phyloP scores from a whole-genome alignment of 1,140 invertebrate genomes.

The Sycophila sp. region DNA sequence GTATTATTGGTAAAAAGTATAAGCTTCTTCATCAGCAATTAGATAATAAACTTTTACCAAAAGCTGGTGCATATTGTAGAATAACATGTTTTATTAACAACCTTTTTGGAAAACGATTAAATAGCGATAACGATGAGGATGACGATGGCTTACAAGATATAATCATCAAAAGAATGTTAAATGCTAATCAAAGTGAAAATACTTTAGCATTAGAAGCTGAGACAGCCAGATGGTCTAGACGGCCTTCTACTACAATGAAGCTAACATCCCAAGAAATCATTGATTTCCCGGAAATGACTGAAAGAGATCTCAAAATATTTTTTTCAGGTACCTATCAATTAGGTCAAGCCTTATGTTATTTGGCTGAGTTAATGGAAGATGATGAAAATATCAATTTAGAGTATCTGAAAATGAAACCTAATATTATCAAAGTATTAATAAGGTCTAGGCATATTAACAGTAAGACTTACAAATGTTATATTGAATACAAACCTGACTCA shows the following conservation, averaged over 20 bases:
- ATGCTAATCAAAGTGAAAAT: background rate
- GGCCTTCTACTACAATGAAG: background rate
- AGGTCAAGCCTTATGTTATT: slow-evolving; percentile 40
- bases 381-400: slow-evolving; percentile 33
- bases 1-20: slow-evolving; percentile 46
- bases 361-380: slow-evolving; percentile 42
- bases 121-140: background rate
- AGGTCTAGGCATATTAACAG: slow-evolving; percentile 40
- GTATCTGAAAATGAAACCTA: slow-evolving; percentile 34
- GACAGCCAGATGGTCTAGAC: background rate
- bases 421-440: slow-evolving; percentile 40
- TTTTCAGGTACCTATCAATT: slow-evolving; percentile 40
- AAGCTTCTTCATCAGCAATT: slow-evolving; percentile 40
- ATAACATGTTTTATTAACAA: slow-evolving; percentile 10
- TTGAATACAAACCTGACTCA: slow-evolving; percentile 40
- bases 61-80: slow-evolving; percentile 2
- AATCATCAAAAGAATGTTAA: background rate
- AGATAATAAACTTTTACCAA: background rate
- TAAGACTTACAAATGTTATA: slow-evolving; percentile 41
- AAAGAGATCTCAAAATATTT: too few species aligned
- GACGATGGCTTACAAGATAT: background rate
- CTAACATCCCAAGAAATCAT: background rate
- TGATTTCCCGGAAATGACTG: too few species aligned
- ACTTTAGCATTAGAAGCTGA: slow-evolving; percentile 4
- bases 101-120: background rate